Base-by-base conservation (phyloP, 2,113 vertebrate genomes). In the Cyprinodon tularosa region DNA sequence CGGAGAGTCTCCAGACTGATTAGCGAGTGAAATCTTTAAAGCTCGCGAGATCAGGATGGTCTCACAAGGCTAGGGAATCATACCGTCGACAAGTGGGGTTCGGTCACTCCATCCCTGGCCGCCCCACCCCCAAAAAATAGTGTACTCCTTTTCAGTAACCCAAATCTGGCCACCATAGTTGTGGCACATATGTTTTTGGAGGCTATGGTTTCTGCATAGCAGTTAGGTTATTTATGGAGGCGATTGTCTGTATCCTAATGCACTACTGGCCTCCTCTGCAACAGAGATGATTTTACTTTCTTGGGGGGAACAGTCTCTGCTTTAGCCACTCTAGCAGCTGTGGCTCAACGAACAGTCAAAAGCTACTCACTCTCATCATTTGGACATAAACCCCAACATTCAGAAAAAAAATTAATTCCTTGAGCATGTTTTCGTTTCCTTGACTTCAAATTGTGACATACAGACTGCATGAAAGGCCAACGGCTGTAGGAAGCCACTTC, bases 401-500 rank as follows among this genome's bases (percentile, higher is more conserved):
- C 50, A 20, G 50, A 57, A 57, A 57, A 7, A n/a, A 15, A 3
- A 17, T 53, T 53, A 17, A 17, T 53, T n/a, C 17, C 20, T 6
- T n/a, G 50, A 20, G 8, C 14, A 40, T 64, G 8, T 40, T 20
- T 10, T 61, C 3, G 12, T 61, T 61, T 36, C 10, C 10, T 17
- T 1, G 10, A 12, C 36, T 61, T 3, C 13, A 36, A 38, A 4
- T 11, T 66, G 12, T 13, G 39, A 17, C n/a, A 22, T 29, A 13
- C 22, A 37, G 22, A 62, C 36, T 13, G 12, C 29, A 62, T 14
- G 60, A 12, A 62, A 37, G 36, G 65, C 15, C 14, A 47, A 22
- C 40, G 2, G n/a, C 22, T 68, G 40, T 20, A 42, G 45, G 45
- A 47, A 68, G 77, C 61, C 29, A 53, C 48, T 74, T 66, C 12